Conservation (phyloP, 2,888 invertebrate genomes). For the Timema cristinae region DNA sequence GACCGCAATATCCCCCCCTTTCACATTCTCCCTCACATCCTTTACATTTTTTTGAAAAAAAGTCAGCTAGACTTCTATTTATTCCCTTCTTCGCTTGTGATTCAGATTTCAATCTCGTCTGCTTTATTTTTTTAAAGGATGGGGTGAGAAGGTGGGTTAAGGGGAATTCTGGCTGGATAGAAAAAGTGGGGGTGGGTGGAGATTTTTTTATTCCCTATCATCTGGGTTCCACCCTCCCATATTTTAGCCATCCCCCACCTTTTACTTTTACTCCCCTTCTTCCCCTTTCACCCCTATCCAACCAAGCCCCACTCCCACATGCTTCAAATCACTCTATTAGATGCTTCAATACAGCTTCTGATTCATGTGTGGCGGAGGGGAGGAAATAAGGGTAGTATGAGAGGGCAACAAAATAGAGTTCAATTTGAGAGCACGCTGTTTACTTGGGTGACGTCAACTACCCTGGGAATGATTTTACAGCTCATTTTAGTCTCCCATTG, state of each 20-base stretch:
- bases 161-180: no score
- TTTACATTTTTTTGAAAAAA: neutral
- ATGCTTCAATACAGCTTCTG: no score
- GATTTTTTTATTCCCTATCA: neutral
- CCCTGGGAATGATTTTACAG: no score
- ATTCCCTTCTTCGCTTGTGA: constrained; percentile 20
- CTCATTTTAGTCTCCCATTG: no score
- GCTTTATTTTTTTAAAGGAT: no score
- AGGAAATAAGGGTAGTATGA: no score
- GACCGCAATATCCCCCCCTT: constrained; percentile 5
- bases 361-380: no score
- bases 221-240: neutral
- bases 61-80: constrained; percentile 1
- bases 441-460: no score
- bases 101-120: constrained; percentile 26
- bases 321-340: neutral
- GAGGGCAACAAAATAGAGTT: no score
- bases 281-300: neutral
- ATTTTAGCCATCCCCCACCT: neutral
- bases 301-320: neutral
- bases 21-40: neutral
- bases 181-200: neutral
- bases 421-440: no score
- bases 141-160: no score
- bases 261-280: constrained; percentile 7